Base-by-base conservation (phyloP, 2,888 invertebrate genomes). In the Cheilosia vulpina region DNA sequence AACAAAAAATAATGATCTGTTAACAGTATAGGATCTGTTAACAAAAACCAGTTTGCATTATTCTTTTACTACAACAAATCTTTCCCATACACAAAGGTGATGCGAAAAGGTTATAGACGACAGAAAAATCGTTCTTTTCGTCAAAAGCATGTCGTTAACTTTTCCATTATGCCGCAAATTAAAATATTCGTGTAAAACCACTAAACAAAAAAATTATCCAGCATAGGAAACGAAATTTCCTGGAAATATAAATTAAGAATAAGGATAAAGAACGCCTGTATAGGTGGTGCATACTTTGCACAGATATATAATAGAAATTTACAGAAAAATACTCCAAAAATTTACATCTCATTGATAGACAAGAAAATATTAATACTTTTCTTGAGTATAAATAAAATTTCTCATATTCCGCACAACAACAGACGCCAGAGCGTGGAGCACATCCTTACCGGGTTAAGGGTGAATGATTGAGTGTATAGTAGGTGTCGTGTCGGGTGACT, bases 321-420 rank as follows among this genome's bases (percentile, higher is more conserved):
- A 79, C 72, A 72, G 43, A 13, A 34, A 24, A 71, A 65, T 66
- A 58, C 52, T 65, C 52, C 13, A 31, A 31, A 66, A 72, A 79
- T 79, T 66, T 79, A 72, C 72, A 79, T 72, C 71, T 79, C 79
- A 79, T 79, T 79, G 79, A 79, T 79, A 79, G 65, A 65, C 79
- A 72, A 65, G 38, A 66, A 72, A 65, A 72, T 79, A 79, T 72
- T 79, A 65, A 66, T 72, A 72, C 66, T 79, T 58, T 72, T 79
- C 72, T 27, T 58, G 41, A 34, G 65, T 60, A 72, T 72, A 79
- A 79, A 79, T 79, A 72, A 79, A 50, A 79, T 63, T 65, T 38
- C 72, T 31, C 15, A 43, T 31, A 27, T 43, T 24, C 38, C 57
- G 38, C n/a, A 52, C 3, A 45, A 17, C 5, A 17, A 19, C 11